phyloP scores from a whole-genome alignment of 2,113 vertebrate genomes.

The Heterocephalus glaber region DNA sequence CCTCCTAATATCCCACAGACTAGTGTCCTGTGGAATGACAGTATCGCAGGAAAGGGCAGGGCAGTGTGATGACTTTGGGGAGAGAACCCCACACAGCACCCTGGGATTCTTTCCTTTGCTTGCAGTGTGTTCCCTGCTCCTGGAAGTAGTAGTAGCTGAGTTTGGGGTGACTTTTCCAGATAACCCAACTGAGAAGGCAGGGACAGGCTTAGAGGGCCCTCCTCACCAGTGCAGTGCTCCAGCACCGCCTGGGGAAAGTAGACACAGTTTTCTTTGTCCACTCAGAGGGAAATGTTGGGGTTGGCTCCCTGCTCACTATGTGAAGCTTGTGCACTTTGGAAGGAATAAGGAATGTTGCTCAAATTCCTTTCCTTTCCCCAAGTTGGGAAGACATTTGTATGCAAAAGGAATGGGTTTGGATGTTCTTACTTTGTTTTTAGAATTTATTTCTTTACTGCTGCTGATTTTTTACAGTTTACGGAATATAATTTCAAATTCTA shows the following conservation, averaged over 20 bases:
- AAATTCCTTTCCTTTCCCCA: not conserved
- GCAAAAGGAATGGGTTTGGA: not conserved
- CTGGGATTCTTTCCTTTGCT: not conserved
- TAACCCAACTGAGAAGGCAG: not conserved
- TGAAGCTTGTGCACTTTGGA: not conserved
- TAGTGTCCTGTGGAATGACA: not conserved
- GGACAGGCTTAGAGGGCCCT: not conserved
- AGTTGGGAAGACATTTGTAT: not conserved
- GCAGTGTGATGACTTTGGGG: not conserved
- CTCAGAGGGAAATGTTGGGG: not conserved
- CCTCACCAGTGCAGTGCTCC: not conserved
- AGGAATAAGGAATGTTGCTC: not conserved
- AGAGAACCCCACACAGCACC: too few relatives aligned
- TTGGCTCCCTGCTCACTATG: not conserved
- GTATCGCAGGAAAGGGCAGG: not conserved
- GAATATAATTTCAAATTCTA: conserved; percentile 86
- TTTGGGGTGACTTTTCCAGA: not conserved
- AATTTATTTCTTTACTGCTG: conserved; percentile 7
- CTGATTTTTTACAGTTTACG: conserved; percentile 79
- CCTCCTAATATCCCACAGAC: not conserved
- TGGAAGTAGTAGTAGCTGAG: not conserved
- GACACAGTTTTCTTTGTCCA: not conserved
- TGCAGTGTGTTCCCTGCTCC: not conserved
- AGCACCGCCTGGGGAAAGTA: not conserved
- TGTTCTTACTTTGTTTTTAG: conserved; percentile 1